A percentile compares a stretch with the other conserved stretches of the same genome.
Conservation (phyloP, 2,797 vertebrate genomes). For the Glossophaga mutica region DNA sequence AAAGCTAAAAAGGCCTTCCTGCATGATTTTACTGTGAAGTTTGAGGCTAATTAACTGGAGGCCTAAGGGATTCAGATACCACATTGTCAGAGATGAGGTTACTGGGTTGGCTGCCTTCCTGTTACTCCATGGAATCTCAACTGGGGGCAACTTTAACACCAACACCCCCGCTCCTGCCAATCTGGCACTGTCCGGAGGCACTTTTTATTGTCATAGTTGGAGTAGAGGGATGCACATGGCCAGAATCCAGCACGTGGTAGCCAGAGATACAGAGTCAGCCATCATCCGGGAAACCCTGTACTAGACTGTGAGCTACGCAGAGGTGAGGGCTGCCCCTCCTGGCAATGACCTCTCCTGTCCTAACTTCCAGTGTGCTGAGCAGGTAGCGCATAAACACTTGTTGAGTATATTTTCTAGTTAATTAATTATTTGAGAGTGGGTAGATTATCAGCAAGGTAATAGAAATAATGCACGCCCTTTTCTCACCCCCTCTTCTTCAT, state of each 20-base stretch:
- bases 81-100: neutral
- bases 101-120: neutral
- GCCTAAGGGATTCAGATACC: neutral
- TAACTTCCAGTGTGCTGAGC: neutral
- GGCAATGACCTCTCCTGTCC: neutral
- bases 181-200: neutral
- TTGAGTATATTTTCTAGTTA: neutral
- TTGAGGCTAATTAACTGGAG: neutral
- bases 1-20: neutral
- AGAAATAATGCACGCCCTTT: neutral
- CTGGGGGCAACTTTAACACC: neutral
- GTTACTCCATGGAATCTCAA: neutral
- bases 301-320: fast-evolving
- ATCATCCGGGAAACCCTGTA: neutral
- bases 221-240: neutral
- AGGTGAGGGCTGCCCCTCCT: neutral
- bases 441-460: neutral
- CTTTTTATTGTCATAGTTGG: neutral
- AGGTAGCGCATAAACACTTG: fast-evolving
- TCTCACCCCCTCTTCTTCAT: neutral
- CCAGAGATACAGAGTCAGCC: neutral
- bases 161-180: neutral
- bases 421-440: neutral
- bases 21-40: neutral
- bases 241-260: neutral